Percentiles rank a stretch among this genome's conserved stretches.
phyloP scores from a whole-genome alignment of 2,113 vertebrate genomes.

The Scomber colias region DNA sequence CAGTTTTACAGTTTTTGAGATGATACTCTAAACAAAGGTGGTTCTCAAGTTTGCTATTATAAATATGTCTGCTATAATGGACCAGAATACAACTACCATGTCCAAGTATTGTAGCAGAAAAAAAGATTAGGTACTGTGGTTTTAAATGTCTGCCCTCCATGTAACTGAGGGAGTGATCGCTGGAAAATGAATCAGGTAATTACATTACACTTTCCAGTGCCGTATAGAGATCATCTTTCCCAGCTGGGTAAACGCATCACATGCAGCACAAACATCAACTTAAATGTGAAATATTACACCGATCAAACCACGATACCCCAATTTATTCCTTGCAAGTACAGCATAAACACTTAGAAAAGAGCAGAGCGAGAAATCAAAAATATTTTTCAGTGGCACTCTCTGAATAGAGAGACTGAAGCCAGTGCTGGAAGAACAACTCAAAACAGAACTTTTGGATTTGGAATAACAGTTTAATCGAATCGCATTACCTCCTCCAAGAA shows the following conservation, averaged over 20 bases:
- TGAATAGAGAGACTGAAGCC: conserved; percentile 35
- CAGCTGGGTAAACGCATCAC: conserved; percentile 81
- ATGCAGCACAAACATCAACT: conserved; percentile 76
- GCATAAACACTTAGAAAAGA: conserved; percentile 65
- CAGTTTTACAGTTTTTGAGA: conserved; percentile 61
- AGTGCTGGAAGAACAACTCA: conserved; percentile 37
- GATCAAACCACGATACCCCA: conserved; percentile 70
- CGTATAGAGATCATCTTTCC: conserved; percentile 77
- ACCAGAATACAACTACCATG: conserved; percentile 42
- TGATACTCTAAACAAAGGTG: conserved; percentile 63
- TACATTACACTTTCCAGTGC: conserved; percentile 75
- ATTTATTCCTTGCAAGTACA: conserved; percentile 61
- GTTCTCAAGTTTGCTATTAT: conserved; percentile 47
- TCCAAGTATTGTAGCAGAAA: conserved; percentile 13
- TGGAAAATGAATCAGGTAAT: conserved; percentile 80
- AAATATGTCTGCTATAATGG: conserved; percentile 30
- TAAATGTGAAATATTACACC: conserved; percentile 79
- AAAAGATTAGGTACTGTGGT: conserved; percentile 39
- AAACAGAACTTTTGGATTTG: conserved; percentile 58
- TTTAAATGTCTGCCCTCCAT: conserved; percentile 62
- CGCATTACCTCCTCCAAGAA: conserved; percentile 51
- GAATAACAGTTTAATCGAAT: conserved; percentile 52
- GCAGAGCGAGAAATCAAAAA: conserved; percentile 54
- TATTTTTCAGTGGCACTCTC: conserved; percentile 32
- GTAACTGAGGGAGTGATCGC: conserved; percentile 68